Conservation (phyloP, 2,797 vertebrate genomes). For the Hemibagrus guttatus region DNA sequence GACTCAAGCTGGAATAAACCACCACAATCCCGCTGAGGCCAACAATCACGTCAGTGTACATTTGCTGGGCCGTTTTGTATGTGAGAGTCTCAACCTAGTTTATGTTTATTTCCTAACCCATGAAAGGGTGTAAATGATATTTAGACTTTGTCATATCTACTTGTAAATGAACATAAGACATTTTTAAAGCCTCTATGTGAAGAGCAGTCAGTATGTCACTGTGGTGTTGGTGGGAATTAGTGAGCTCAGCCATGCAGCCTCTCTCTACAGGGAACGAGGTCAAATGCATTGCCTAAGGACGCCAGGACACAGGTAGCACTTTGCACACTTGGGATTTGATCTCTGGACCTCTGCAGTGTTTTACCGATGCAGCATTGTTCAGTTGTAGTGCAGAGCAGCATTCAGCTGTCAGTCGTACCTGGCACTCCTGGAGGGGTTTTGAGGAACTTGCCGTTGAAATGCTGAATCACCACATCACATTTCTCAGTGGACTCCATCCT, state of each 20-base stretch:
- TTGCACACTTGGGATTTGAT: constrained; percentile 35
- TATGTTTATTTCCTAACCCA: not conserved
- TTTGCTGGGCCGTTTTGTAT: not conserved
- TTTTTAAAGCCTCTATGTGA: not conserved
- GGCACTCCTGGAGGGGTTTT: constrained; percentile 98
- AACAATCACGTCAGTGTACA: not conserved
- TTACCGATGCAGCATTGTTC: constrained; percentile 34
- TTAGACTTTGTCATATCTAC: not conserved
- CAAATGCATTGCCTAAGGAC: constrained; percentile 13
- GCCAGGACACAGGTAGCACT: not conserved
- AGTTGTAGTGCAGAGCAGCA: constrained; percentile 21
- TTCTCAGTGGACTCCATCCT: constrained; percentile 99
- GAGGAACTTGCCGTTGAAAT: constrained; percentile 99
- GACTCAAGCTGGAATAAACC: constrained; percentile 17
- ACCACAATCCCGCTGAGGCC: not conserved
- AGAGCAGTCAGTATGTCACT: constrained; percentile 1
- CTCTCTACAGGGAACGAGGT: constrained; percentile 20
- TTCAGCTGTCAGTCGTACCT: constrained; percentile 76
- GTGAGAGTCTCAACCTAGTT: too few relatives aligned
- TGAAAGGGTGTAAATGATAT: not conserved
- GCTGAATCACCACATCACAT: constrained; percentile 98
- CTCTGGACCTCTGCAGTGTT: constrained; percentile 39
- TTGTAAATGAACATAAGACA: not conserved
- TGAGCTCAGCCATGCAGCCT: not conserved
- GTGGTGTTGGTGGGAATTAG: not conserved